Evolutionary conservation across 2,888 invertebrate species (phyloP).

Genomic region (Blera fallax): DNA sequence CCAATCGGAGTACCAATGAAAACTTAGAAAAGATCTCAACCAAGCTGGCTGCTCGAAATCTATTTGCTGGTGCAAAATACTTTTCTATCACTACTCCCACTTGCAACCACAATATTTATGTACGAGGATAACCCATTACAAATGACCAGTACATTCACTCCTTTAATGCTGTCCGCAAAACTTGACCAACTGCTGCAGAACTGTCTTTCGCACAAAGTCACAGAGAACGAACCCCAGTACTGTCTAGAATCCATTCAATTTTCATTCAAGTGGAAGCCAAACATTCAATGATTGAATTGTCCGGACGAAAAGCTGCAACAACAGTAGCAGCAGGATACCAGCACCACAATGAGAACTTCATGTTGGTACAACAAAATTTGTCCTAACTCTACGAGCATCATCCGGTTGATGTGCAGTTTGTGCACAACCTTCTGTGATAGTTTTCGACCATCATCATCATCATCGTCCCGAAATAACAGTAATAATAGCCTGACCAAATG

Average conservation of each 20-base stretch:
- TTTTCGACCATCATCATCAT: background rate
- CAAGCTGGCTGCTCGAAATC: background rate
- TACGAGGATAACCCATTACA: background rate
- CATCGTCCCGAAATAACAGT: slow-evolving; percentile 45
- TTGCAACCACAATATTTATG: background rate
- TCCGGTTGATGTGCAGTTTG: slow-evolving; percentile 9
- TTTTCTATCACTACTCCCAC: background rate
- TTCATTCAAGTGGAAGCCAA: slow-evolving; percentile 62
- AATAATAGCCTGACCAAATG: slow-evolving; percentile 53
- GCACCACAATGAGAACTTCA: slow-evolving; percentile 3
- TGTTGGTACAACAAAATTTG: slow-evolving; percentile 35
- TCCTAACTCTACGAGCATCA: slow-evolving; percentile 12
- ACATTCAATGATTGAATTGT: slow-evolving; percentile 68
- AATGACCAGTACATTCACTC: background rate
- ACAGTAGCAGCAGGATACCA: slow-evolving; percentile 2
- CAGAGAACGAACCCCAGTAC: background rate
- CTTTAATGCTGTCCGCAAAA: background rate
- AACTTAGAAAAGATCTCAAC: background rate
- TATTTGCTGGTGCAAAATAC: background rate
- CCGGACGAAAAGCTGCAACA: slow-evolving; percentile 48
- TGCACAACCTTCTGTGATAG: too few relatives aligned
- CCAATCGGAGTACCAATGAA: background rate
- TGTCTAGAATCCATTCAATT: slow-evolving; percentile 47
- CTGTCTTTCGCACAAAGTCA: slow-evolving; percentile 42
- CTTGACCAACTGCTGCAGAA: slow-evolving; percentile 24